A percentile compares a stretch with the other conserved stretches of the same genome.
Conservation (phyloP, 2,113 vertebrate genomes). For the Pseudorhombus dupliciocellatus region DNA sequence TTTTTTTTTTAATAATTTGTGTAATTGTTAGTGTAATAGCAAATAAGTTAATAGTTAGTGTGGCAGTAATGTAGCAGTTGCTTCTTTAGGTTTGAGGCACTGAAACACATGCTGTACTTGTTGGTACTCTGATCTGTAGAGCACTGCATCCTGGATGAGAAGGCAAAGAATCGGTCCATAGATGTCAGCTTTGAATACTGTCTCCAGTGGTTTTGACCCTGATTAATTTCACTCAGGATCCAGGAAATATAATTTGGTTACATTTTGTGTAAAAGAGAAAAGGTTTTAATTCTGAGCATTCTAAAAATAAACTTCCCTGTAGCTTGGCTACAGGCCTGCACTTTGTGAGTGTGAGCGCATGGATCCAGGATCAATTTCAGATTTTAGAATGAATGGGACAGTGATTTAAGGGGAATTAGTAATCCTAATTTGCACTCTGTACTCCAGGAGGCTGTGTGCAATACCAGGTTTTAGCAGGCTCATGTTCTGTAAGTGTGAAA, state of each 20-base stretch:
- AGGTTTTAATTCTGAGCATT: not conserved
- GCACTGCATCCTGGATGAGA: too few relatives aligned
- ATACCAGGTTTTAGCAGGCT: conserved; percentile 20
- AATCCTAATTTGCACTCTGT: conserved; percentile 59
- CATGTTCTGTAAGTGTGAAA: conserved; percentile 22
- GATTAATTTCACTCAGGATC: too few relatives aligned
- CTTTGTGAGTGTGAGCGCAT: not conserved
- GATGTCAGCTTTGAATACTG: too few relatives aligned
- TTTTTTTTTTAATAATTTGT: too few relatives aligned
- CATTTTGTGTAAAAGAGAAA: not conserved
- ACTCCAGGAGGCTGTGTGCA: conserved; percentile 39
- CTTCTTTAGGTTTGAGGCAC: not conserved
- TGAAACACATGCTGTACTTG: not conserved
- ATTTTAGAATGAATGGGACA: conserved; percentile 59
- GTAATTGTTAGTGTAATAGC: too few relatives aligned
- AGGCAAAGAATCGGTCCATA: too few relatives aligned
- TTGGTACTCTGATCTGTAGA: not conserved
- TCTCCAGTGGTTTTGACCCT: too few relatives aligned
- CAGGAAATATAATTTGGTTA: too few relatives aligned
- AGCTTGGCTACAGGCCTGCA: conserved; percentile 13
- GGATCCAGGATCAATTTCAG: conserved; percentile 60
- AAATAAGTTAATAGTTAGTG: too few relatives aligned
- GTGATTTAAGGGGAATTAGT: conserved; percentile 55
- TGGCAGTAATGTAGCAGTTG: too few relatives aligned
- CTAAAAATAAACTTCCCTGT: conserved; percentile 24